phyloP scores from a whole-genome alignment of 2,113 vertebrate genomes.

The Nymphicus hollandicus region DNA sequence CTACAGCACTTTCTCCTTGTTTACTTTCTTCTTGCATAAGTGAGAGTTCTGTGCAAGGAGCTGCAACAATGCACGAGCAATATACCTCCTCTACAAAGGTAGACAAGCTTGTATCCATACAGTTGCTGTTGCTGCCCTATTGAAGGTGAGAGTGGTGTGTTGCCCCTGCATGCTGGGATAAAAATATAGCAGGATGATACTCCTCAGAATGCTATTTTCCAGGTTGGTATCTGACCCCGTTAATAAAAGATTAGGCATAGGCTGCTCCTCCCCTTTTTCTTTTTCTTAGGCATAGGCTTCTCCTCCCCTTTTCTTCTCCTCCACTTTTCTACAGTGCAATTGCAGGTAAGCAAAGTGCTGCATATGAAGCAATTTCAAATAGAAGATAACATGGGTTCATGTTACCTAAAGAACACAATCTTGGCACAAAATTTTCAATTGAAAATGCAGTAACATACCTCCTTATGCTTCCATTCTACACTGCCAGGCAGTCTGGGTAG shows the following conservation, averaged over 20 bases:
- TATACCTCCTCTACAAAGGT: accelerated
- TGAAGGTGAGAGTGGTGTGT: background rate
- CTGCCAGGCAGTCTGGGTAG: background rate
- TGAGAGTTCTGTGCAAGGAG: background rate
- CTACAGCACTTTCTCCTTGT: background rate
- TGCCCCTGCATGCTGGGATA: background rate
- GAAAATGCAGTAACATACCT: background rate
- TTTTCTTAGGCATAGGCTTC: no score
- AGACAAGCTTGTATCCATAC: background rate
- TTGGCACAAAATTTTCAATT: background rate
- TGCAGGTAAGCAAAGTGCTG: background rate
- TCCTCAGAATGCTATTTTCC: background rate
- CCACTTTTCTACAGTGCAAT: background rate
- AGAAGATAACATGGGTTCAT: background rate
- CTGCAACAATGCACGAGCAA: background rate
- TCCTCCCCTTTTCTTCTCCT: no score
- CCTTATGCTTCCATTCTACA: background rate
- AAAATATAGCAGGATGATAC: background rate
- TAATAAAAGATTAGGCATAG: background rate
- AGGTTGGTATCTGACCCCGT: background rate
- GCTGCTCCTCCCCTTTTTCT: background rate
- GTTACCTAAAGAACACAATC: background rate
- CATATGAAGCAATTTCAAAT: background rate
- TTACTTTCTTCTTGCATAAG: background rate
- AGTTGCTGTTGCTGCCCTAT: background rate